Percentiles rank a stretch among this genome's conserved stretches.
Evolutionary conservation across 1,140 invertebrate species (phyloP).

Genomic region (Grapholita molesta): DNA sequence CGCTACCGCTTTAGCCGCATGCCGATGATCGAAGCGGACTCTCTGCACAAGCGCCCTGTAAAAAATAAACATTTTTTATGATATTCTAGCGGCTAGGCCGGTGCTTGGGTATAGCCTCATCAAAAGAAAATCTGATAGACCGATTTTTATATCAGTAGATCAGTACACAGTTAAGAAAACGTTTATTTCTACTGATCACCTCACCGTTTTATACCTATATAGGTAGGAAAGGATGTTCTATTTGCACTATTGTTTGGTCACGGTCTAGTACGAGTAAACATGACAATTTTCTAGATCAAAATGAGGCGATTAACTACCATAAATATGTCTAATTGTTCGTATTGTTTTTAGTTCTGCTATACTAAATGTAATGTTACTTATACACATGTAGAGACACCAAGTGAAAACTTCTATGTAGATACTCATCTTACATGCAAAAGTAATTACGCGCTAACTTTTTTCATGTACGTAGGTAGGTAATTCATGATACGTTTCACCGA

Average conservation of each 20-base stretch:
- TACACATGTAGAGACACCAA: not conserved
- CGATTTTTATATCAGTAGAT: too few species aligned
- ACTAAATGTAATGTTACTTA: not conserved
- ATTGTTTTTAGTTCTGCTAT: not conserved
- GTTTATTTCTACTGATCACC: too few species aligned
- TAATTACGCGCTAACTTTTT: not conserved
- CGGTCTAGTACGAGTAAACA: not conserved
- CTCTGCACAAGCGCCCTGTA: slow-evolving; percentile 19
- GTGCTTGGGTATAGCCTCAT: too few species aligned
- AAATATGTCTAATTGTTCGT: not conserved
- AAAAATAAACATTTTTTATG: not conserved
- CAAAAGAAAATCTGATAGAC: too few species aligned
- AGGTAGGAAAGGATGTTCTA: not conserved
- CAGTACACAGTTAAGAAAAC: too few species aligned
- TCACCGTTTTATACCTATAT: too few species aligned
- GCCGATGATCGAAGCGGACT: slow-evolving; percentile 11
- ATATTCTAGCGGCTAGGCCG: too few species aligned
- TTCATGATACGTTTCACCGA: not conserved
- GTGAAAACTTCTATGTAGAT: slow-evolving; percentile 4
- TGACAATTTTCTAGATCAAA: not conserved
- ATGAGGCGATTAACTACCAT: not conserved
- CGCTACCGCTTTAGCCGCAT: slow-evolving; percentile 41
- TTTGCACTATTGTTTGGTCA: not conserved
- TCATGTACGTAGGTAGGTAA: too few species aligned
- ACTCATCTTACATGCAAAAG: not conserved